phyloP scores from a whole-genome alignment of 2,797 vertebrate species.

The Holocentrus rufus region DNA sequence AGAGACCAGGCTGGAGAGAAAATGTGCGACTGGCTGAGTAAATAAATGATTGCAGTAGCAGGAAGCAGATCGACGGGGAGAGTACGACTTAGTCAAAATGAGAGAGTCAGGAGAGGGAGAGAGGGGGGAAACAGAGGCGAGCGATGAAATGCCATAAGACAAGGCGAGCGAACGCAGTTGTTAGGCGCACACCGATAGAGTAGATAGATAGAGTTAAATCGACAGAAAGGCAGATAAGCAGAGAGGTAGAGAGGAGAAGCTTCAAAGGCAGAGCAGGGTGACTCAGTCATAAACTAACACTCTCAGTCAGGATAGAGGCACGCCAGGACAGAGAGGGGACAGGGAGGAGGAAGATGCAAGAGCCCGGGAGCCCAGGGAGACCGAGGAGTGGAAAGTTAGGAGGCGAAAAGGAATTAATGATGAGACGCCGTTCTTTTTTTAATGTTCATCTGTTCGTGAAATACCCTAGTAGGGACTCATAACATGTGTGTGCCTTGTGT shows the following conservation, averaged over 20 bases:
- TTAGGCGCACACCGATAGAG: slow-evolving; percentile 13
- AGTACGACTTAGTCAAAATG: slow-evolving; percentile 25
- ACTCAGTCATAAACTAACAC: slow-evolving; percentile 77
- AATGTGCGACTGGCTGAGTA: slow-evolving; percentile 58
- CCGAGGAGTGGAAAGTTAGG: slow-evolving; percentile 35
- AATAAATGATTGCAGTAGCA: slow-evolving; percentile 74
- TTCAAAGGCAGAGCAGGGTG: slow-evolving; percentile 71
- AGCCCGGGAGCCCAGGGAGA: slow-evolving; percentile 56
- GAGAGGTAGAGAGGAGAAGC: slow-evolving; percentile 42
- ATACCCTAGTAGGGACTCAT: slow-evolving; percentile 32
- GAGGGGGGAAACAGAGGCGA: slow-evolving; percentile 49
- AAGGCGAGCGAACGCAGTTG: slow-evolving; percentile 4
- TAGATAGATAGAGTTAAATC: slow-evolving; percentile 8
- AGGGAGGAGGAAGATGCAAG: slow-evolving; percentile 45
- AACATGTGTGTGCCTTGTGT: slow-evolving; percentile 48
- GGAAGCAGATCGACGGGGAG: slow-evolving; percentile 54
- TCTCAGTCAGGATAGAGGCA: slow-evolving; percentile 67
- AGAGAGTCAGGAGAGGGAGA: slow-evolving; percentile 25
- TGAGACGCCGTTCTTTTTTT: slow-evolving; percentile 43
- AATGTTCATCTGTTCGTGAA: slow-evolving; percentile 50
- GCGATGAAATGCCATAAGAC: slow-evolving; percentile 22
- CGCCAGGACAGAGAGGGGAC: slow-evolving; percentile 38
- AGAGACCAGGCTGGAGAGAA: slow-evolving; percentile 53
- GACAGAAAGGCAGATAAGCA: slow-evolving; percentile 32
- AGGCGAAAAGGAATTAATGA: slow-evolving; percentile 61